Base-by-base conservation (phyloP, 2,113 vertebrate genomes). In the Tringa solitaria region DNA sequence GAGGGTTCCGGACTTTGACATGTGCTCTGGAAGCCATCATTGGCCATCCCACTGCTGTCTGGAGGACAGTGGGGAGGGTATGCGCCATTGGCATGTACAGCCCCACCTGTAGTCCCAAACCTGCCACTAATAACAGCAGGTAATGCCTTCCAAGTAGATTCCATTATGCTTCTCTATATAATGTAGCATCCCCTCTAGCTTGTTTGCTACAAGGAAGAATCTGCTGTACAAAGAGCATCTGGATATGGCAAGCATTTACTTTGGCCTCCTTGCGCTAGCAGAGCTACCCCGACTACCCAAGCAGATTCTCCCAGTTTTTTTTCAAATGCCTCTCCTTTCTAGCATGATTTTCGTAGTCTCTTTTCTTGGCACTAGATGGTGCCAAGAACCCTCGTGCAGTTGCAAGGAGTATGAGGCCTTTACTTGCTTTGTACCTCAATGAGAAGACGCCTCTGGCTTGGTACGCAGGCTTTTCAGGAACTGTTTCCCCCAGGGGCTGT, bases 341-440 rank as follows among this genome's bases (percentile, higher is more conserved):
- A 70, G 28, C 59, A 9, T 19, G 30, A 32, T 61, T 78, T 63
- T 20, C 37, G 76, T 95, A 88, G 68, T 97, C 73, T 96, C 84
- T 21, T 51, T 33, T 96, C 68, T 74, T 79, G 81, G 94, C 97
- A 97, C 97, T 97, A 97, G 97, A 91, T 97, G 97, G 97, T 96
- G 95, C 97, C 95, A 96, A 64, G 96, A 95, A 97, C 80, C 94
- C 92, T 97, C 4, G 26, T 92, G 96, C 95, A 89, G 70, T 89
- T 91, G 84, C 67, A 63, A 8, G 7, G 70, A 87, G 26, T 54
- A 26, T 53, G 51, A 89, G 94, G 54, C 67, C 81, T 80, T 83
- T 59, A 16, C 74, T 93, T 67, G 45, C 75, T 86, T 90, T 82
- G 60, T 89, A 78, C 96, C 93, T 96, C 89, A 39, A 10, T 77